phyloP scores from a whole-genome alignment of 2,113 vertebrate genomes.

The Atlantisia rogersi region DNA sequence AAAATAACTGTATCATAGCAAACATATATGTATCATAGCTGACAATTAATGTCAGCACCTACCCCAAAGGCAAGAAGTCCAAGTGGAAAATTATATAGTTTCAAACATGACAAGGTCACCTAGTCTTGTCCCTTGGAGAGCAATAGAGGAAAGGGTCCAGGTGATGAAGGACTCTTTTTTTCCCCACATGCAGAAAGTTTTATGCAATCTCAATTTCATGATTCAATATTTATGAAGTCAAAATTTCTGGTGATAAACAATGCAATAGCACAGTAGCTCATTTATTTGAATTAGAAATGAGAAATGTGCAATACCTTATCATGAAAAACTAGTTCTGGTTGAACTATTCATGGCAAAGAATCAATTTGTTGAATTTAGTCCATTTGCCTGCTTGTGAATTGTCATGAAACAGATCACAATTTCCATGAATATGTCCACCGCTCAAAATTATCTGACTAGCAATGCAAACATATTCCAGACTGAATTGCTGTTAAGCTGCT shows the following conservation, averaged over 20 bases:
- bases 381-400: conserved; percentile 17
- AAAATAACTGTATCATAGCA: background rate
- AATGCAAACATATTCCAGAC: background rate
- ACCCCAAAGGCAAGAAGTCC: background rate
- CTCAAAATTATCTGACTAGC: conserved; percentile 27
- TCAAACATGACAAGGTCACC: background rate
- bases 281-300: background rate
- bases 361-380: background rate
- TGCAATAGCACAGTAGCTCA: background rate
- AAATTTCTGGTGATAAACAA: conserved; percentile 10
- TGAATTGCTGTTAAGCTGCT: background rate
- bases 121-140: background rate
- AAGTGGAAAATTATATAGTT: background rate
- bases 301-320: background rate
- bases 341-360: background rate
- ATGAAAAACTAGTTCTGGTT: background rate
- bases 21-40: too few relatives aligned
- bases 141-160: background rate
- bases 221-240: background rate
- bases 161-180: background rate
- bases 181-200: background rate
- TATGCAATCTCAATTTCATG: background rate
- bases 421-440: background rate
- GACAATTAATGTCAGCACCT: background rate
- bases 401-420: conserved; percentile 15